Conservation (phyloP, 1,140 invertebrate species). For the Megalopta genalis region DNA sequence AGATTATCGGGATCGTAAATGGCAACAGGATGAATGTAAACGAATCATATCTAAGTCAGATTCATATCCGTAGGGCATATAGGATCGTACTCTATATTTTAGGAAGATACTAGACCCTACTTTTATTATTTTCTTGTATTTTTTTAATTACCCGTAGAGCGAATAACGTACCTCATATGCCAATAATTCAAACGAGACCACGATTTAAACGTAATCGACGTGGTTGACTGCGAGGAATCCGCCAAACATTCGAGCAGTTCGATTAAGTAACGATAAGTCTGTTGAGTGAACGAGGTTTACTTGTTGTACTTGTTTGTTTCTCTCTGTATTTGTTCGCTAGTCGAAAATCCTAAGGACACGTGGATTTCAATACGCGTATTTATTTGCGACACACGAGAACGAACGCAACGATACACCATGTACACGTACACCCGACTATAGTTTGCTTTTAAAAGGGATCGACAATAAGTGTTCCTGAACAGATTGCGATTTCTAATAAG, state of each 20-base stretch:
- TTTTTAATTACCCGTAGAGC: constrained; percentile 64
- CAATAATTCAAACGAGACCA: constrained; percentile 50
- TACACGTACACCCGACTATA: background rate
- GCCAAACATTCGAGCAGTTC: background rate
- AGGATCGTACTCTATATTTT: constrained; percentile 61
- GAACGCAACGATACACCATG: background rate
- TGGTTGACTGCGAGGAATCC: constrained; percentile 53
- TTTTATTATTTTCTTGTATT: constrained; percentile 62
- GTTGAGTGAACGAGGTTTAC: background rate
- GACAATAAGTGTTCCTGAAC: constrained; percentile 46
- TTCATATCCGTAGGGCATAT: constrained; percentile 70
- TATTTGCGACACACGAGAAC: background rate
- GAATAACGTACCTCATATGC: constrained; percentile 59
- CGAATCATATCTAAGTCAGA: constrained; percentile 70
- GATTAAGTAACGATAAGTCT: too few species aligned
- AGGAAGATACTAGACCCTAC: constrained; percentile 45
- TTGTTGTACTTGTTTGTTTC: background rate
- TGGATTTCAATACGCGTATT: background rate
- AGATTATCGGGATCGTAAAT: constrained; percentile 46
- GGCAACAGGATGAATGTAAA: constrained; percentile 58
- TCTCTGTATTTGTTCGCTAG: background rate
- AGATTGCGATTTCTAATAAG: constrained; percentile 2
- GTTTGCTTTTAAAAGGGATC: constrained; percentile 22
- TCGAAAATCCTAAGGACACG: background rate
- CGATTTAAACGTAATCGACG: constrained; percentile 40